A percentile compares a stretch with the other conserved stretches of the same genome.
Conservation (phyloP, 2,797 vertebrate genomes). For the Balearica regulorum region DNA sequence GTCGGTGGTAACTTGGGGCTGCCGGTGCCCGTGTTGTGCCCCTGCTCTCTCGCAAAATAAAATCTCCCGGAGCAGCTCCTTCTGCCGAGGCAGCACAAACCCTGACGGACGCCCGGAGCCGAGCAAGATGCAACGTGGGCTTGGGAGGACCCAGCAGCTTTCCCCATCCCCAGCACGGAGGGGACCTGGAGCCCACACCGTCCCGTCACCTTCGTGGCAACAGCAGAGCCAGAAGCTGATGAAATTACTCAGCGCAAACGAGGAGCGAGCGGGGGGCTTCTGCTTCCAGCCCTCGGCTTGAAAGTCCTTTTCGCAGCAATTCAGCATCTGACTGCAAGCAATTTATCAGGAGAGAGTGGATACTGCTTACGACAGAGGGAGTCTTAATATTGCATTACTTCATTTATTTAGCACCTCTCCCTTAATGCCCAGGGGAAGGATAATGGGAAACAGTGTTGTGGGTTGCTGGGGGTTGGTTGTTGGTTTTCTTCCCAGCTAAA, state of each 20-base stretch:
- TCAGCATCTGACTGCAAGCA: neutral
- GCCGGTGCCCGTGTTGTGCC: fast-evolving
- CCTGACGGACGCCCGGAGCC: fast-evolving
- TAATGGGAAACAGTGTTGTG: neutral
- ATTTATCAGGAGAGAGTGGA: neutral
- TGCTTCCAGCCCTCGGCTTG: neutral
- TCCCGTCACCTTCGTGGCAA: neutral
- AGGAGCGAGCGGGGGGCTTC: neutral
- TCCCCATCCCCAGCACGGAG: fast-evolving
- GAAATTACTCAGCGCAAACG: neutral
- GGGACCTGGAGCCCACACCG: neutral
- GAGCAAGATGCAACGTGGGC: neutral
- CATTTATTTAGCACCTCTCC: slow-evolving; percentile 39
- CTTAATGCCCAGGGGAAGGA: neutral
- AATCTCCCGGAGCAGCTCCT: fast-evolving
- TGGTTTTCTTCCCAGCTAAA: neutral
- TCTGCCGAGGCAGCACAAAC: neutral
- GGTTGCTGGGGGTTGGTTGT: neutral
- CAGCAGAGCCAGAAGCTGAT: neutral
- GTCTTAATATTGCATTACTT: slow-evolving; percentile 9
- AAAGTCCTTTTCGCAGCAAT: neutral
- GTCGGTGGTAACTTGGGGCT: fast-evolving
- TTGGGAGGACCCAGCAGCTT: neutral
- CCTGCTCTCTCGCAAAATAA: neutral
- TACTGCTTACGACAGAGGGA: neutral